Conservation (phyloP, 2,113 vertebrate species). For the Leucoraja erinaceus region DNA sequence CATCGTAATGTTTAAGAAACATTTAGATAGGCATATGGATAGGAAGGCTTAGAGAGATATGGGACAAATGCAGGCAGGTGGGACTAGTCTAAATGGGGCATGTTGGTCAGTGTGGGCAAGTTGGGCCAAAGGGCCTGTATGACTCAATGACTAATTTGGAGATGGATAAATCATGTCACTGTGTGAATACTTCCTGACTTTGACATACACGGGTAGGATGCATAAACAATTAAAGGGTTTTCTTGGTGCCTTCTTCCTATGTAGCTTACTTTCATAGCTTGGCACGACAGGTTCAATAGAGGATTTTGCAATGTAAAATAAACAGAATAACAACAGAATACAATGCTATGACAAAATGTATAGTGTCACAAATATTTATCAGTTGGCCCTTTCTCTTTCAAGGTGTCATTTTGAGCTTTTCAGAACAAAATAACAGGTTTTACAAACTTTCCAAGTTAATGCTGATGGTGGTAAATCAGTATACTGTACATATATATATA, state of each 20-base stretch:
- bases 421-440: background rate
- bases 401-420: background rate
- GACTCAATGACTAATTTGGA: background rate
- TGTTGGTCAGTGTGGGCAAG: no score
- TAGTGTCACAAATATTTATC: background rate
- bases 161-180: background rate
- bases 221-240: background rate
- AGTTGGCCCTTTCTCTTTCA: background rate
- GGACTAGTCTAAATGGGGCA: no score
- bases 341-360: background rate
- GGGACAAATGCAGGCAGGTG: no score
- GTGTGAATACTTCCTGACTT: background rate
- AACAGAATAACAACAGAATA: background rate
- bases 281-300: background rate
- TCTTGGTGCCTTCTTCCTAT: background rate
- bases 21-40: no score
- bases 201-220: background rate
- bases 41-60: no score
- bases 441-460: background rate
- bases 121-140: no score
- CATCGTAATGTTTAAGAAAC: no score
- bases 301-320: background rate
- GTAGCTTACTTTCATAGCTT: background rate
- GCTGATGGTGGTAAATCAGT: background rate
- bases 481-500: no score